Base-by-base conservation (phyloP, 2,888 invertebrate genomes). In the Caenorhabditis sp. region DNA sequence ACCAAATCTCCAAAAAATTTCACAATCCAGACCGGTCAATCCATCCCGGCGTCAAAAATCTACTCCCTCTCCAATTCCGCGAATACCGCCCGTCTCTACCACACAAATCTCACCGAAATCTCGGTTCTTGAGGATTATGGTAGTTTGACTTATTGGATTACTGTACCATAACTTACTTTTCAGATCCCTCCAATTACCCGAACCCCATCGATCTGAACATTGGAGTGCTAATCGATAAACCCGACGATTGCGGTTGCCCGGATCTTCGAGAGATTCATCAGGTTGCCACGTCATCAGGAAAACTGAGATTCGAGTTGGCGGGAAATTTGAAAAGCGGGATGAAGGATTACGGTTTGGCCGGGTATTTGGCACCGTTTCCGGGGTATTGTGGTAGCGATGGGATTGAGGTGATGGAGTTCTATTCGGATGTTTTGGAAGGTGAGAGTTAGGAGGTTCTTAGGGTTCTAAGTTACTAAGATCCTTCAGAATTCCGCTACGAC, bases 391-490 rank as follows among this genome's bases (percentile, higher is more conserved):
- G 50, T n/a, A 56, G 55, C 28, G 71, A 71, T 20, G 32, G 44
- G 0, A 35, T 71, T 2, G 62, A 62, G 13, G 28, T 71, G n/a
- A 64, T 71, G 40, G 71, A 71, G 64, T 64, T 71, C 28, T 71
- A 47, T 8, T 71, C 71, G n/a, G 44, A 44, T 6, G 22, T 35
- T 18, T 24, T 64, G 55, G 24, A 56, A 32, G 56, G 58, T 58
- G n/a, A 35, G 35, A 8, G 35, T 51, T n/a, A 5, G 6, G 50
- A 18, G 22, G 44, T 37, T 37, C 8, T 37, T 4, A 44, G 15
- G 44, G 44, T 44, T 4, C 6, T 35, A 35, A 44, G 44, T 6
- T 44, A n/a, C 6, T 15, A 44, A 50, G 18, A 6, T 26, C n/a
- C 35, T 67, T 15, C 40, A 67, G 67, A n/a, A 5, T 70, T 32